Evolutionary conservation across 2,113 vertebrate genomes (phyloP), one percentile per base, ranked within the genome.

Genomic region (Erythrocebus patas): DNA sequence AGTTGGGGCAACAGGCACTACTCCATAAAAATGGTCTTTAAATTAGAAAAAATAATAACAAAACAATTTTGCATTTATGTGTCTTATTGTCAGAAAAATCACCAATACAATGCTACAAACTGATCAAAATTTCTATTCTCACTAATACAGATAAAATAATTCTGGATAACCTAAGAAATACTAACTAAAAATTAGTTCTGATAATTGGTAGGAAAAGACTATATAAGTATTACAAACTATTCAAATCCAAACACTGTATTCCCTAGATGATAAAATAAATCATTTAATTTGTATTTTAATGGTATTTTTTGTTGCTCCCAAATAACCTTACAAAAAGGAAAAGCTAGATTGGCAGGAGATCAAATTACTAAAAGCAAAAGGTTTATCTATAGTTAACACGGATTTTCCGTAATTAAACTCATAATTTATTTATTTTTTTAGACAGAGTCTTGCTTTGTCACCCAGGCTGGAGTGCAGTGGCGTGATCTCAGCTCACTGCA

Each of bases 51-150:
- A 90, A 89, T 25, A 64, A 61, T 92, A 40, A 89, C n/a, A 68
- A 55, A 80, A 70, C 20, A 82, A 45, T 78, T 91, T 92, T 94
- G n/a, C 20, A 92, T 52, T 50, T 88, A 32, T 93, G 3, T 86
- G 43, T 84, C 78, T 89, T 75, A 88, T 12, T 84, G n/a, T 95
- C 48, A 88, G 73, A 66, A 94, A 95, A 98, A 95, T 75, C 79
- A 50, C 27, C 9, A 88, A 75, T 27, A 84, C 30, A 90, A 82
- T 90, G 43, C 27, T n/a, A 73, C 14, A 87, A 95, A 75, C 8
- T 40, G 12, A 97, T 73, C 72, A 93, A 95, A 95, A 96, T 88
- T 95, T 83, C 45, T 66, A 93, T 45, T 82, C 17, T 94, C n/a
- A 55, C 64, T 64, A 90, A 87, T 35, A 86, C 35, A 93, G 18